Evolutionary conservation across 2,797 vertebrate genomes (phyloP).

Genomic region (Scolopax bukidnonensis): DNA sequence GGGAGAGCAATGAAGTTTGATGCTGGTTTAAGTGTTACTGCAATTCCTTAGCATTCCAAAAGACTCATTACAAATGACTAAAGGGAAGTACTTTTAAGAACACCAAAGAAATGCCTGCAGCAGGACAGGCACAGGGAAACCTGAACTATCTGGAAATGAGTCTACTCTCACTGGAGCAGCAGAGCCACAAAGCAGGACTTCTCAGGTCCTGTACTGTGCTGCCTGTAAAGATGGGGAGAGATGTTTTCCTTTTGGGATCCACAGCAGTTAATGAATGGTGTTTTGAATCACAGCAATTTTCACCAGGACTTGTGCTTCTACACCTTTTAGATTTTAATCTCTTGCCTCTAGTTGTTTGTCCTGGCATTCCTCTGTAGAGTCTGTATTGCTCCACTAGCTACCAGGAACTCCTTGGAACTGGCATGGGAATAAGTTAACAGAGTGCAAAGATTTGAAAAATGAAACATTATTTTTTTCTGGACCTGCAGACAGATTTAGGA

Average conservation of each 20-base stretch:
- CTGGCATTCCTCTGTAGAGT: background rate
- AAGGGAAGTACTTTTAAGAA: slow-evolving; percentile 1
- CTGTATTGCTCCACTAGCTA: background rate
- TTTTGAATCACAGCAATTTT: background rate
- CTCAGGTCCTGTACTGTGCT: background rate
- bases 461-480: background rate
- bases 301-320: background rate
- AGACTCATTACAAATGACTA: background rate
- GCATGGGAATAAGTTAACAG: background rate
- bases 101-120: background rate
- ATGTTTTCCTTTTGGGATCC: background rate
- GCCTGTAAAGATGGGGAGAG: background rate
- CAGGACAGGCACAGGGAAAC: background rate
- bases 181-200: background rate
- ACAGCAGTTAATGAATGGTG: background rate
- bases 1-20: background rate
- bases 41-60: background rate
- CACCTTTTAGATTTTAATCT: background rate
- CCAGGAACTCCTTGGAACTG: background rate
- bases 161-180: background rate
- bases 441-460: background rate
- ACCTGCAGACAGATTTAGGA: background rate
- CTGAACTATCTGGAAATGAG: background rate
- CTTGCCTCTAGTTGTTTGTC: background rate
- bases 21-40: background rate